Evolutionary conservation across 2,113 vertebrate genomes (phyloP), one percentile per base, ranked within the genome.

Genomic region (Hippocampus mohnikei): DNA sequence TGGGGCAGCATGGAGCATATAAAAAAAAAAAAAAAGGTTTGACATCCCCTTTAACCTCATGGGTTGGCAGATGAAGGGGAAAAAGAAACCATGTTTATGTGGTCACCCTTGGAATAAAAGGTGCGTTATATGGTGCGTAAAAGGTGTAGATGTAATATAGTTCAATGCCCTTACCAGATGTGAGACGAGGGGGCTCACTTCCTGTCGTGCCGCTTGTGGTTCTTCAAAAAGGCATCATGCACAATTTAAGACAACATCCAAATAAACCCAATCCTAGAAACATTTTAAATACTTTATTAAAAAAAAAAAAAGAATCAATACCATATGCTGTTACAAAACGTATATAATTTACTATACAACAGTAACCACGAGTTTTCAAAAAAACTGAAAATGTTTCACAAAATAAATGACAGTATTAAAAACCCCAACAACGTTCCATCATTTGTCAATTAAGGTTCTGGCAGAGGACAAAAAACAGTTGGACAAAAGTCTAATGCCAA

Each of bases 131-230:
- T 62, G n/a, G 63, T 1, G 27, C 41, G 40, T 13, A 37, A 76
- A 64, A n/a, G 20, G 63, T 69, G 79, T 77, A 87, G 90, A 42
- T 60, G 33, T 60, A 60, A 33, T 33, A 29, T 85, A 87, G 86
- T 82, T 64, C 77, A 90, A 91, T 88, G 77, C 15, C 66, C 77
- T 85, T 84, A 84, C 81, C 91, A 93, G 90, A 92, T 92, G 92
- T 87, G 70, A 81, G 41, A 74, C 63, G 80, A 69, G 82, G 76
- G 68, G 72, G 81, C 61, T 70, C 77, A 80, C 72, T 90, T 90
- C 86, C 86, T 87, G 74, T 74, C 55, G 62, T 63, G 62, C 50
- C 74, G 73, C 50, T 83, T 75, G 21, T 46, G 15, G 20, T 41
- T 11, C 23, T 46, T 16, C 11, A 69, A 41, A 69, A 58, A 62